These are phyloP conservation scores for Spatula clypeata DNA, from an alignment of 2,797 vertebrate species.

Conservation along the genomic window DNA sequence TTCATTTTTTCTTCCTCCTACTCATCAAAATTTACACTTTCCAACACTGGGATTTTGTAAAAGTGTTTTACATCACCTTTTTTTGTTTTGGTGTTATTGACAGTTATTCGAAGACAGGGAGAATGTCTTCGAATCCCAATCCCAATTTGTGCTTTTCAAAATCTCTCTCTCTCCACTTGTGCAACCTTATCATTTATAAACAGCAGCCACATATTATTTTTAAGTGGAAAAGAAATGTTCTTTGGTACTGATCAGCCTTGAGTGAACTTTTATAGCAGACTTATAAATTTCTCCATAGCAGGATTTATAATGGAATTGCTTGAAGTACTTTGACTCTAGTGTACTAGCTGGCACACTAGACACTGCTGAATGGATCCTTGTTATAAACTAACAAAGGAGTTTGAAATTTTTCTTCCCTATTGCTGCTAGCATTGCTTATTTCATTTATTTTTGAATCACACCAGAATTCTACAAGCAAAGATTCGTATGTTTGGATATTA, in stretches of 20 bases:
- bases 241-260: conserved; percentile 20
- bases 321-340: background rate
- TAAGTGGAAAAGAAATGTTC: conserved; percentile 58
- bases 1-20: background rate
- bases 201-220: conserved; percentile 19
- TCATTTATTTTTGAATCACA: background rate
- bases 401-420: background rate
- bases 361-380: background rate
- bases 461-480: background rate
- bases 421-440: background rate
- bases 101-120: background rate
- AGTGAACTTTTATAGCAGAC: conserved; percentile 46
- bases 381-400: background rate
- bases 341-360: background rate
- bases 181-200: conserved; percentile 11
- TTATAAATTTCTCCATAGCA: conserved; percentile 55
- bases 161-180: background rate
- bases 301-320: conserved; percentile 56
- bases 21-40: conserved; percentile 3
- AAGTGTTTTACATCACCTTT: background rate
- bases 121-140: background rate
- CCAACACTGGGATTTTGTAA: background rate
- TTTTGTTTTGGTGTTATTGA: conserved; percentile 4
- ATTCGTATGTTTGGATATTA: background rate
- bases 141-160: conserved; percentile 9